Conservation (phyloP, 2,888 invertebrate species). For the Trissolcus brochymenae region DNA sequence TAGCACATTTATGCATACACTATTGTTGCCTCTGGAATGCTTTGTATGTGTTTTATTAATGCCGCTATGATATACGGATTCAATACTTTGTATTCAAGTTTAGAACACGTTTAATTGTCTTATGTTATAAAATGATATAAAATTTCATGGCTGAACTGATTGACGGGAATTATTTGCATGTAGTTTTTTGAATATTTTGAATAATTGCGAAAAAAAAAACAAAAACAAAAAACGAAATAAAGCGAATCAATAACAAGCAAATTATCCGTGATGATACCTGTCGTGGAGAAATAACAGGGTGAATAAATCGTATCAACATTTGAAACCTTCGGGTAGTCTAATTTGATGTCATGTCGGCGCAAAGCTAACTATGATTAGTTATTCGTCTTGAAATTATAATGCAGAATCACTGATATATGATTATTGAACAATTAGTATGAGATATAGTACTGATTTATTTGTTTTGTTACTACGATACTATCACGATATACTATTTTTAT, state of each 20-base stretch:
- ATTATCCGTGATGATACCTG: slow-evolving; percentile 29
- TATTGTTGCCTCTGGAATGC: slow-evolving; percentile 64
- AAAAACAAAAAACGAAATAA: slow-evolving; percentile 49
- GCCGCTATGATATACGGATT: slow-evolving; percentile 72
- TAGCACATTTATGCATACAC: slow-evolving; percentile 17
- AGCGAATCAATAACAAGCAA: slow-evolving; percentile 36
- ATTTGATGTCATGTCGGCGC: slow-evolving; percentile 28
- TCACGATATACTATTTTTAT: no score
- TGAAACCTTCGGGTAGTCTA: slow-evolving; percentile 49
- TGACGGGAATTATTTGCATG: not conserved
- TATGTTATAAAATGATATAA: no score
- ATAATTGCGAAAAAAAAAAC: slow-evolving; percentile 35
- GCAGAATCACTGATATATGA: slow-evolving; percentile 13
- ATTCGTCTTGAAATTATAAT: slow-evolving; percentile 22
- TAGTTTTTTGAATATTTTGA: no score
- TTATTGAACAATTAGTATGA: slow-evolving; percentile 24
- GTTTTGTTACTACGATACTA: not conserved
- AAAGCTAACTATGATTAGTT: slow-evolving; percentile 36
- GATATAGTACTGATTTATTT: slow-evolving; percentile 12
- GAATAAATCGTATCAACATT: slow-evolving; percentile 60
- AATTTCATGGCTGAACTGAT: no score
- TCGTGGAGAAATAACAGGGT: slow-evolving; percentile 62
- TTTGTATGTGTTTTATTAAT: slow-evolving; percentile 66
- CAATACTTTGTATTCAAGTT: slow-evolving; percentile 54
- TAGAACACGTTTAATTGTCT: no score